These are phyloP conservation scores for Periophthalmus magnuspinnatus DNA, from an alignment of 2,797 vertebrate species.

Conservation along the genomic window DNA sequence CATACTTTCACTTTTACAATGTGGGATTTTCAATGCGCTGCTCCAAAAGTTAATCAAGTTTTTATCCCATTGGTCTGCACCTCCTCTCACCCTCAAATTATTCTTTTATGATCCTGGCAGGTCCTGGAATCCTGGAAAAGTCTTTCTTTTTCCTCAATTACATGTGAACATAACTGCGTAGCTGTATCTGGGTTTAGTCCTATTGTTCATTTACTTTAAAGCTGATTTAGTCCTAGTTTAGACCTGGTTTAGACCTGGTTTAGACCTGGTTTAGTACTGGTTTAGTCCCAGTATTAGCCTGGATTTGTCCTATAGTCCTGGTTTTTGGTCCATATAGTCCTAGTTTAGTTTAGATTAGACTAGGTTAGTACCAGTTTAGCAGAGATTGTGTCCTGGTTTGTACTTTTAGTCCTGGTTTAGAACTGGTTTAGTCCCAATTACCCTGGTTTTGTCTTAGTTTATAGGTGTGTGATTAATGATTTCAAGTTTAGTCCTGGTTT, in stretches of 20 bases:
- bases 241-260: too few species aligned
- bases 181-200: neutral
- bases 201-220: neutral
- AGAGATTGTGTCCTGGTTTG: too few species aligned
- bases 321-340: neutral
- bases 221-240: neutral
- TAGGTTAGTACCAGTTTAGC: too few species aligned
- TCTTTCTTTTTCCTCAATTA: slow-evolving; percentile 44
- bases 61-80: slow-evolving; percentile 33
- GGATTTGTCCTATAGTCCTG: neutral
- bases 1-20: slow-evolving; percentile 55
- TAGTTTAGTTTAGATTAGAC: too few species aligned
- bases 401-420: too few species aligned
- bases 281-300: neutral
- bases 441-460: too few species aligned
- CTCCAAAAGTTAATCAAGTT: slow-evolving; percentile 59
- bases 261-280: too few species aligned
- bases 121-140: too few species aligned
- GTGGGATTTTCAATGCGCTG: slow-evolving; percentile 20
- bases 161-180: neutral
- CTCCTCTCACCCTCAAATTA: slow-evolving; percentile 75
- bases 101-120: slow-evolving; percentile 74
- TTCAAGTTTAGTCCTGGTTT: too few species aligned
- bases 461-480: too few species aligned
- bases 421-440: too few species aligned